Evolutionary conservation across 2,888 invertebrate genomes (phyloP).

Genomic region (Beris morrisii): DNA sequence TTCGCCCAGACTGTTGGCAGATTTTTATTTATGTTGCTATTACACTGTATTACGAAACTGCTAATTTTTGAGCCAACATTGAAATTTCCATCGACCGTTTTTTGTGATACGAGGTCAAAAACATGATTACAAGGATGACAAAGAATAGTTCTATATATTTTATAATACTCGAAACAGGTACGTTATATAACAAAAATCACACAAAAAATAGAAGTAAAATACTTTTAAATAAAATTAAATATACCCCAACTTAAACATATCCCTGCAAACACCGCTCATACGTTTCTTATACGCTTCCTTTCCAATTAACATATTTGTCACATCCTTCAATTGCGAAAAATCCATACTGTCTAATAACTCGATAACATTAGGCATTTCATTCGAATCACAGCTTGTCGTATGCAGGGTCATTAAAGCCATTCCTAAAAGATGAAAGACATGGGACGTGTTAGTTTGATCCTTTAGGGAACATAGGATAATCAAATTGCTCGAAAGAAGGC

Average conservation of each 20-base stretch:
- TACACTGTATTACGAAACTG: no score
- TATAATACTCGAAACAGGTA: no score
- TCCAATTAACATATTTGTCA: slow-evolving; percentile 3
- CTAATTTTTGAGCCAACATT: no score
- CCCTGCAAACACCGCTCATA: slow-evolving; percentile 34
- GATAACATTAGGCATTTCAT: slow-evolving; percentile 31
- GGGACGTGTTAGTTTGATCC: no score
- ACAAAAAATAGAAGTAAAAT: no score
- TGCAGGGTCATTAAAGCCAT: slow-evolving; percentile 34
- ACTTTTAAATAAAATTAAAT: not conserved
- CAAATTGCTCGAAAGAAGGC: not conserved
- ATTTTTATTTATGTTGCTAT: no score
- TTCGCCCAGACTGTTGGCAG: no score
- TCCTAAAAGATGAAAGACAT: slow-evolving; percentile 10
- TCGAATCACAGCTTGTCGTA: slow-evolving; percentile 27
- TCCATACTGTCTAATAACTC: slow-evolving; percentile 19
- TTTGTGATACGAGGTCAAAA: no score
- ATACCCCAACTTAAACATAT: slow-evolving; percentile 26
- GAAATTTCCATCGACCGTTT: no score
- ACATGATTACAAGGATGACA: no score
- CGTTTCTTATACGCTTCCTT: slow-evolving; percentile 27
- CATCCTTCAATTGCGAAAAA: slow-evolving; percentile 14
- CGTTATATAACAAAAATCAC: no score
- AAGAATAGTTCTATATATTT: no score
- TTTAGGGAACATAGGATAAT: not conserved